These are phyloP conservation scores for Amphipoea lucens DNA, from an alignment of 2,888 invertebrate species.

Conservation along the genomic window DNA sequence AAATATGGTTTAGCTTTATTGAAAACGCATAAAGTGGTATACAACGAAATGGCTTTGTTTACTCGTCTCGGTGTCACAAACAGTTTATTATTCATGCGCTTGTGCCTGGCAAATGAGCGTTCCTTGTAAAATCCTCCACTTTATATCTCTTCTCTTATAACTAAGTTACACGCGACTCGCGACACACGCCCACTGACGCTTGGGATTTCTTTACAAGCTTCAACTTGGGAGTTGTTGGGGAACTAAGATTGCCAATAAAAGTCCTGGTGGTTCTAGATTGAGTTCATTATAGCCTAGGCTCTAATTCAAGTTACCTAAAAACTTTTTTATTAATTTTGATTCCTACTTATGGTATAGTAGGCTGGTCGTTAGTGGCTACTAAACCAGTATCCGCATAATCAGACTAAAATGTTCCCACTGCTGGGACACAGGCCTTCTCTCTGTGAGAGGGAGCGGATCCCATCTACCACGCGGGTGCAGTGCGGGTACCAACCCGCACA, in stretches of 20 bases:
- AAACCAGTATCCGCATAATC: not conserved
- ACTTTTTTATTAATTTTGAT: not conserved
- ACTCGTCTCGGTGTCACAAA: conserved; percentile 62
- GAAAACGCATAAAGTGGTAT: conserved; percentile 62
- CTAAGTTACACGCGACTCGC: conserved; percentile 15
- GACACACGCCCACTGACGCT: conserved; percentile 24
- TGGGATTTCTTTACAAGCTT: conserved; percentile 28
- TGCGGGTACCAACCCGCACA: no score
- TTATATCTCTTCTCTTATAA: conserved; percentile 43
- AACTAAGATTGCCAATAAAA: conserved; percentile 36
- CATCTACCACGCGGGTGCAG: not conserved
- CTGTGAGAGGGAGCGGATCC: not conserved
- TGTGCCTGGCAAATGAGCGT: conserved; percentile 50
- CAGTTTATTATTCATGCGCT: conserved; percentile 68
- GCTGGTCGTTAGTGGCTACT: not conserved
- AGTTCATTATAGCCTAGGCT: conserved; percentile 18
- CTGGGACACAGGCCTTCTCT: not conserved
- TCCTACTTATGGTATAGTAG: not conserved
- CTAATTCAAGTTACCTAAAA: not conserved
- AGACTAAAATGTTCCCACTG: not conserved
- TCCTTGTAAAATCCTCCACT: conserved; percentile 59
- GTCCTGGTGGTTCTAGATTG: conserved; percentile 2
- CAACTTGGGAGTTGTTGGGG: conserved; percentile 9
- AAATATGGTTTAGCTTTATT: conserved; percentile 65
- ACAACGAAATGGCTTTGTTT: conserved; percentile 68